These are phyloP conservation scores for Hemichromis elongatus DNA, from an alignment of 2,113 vertebrate species.

Conservation along the genomic window DNA sequence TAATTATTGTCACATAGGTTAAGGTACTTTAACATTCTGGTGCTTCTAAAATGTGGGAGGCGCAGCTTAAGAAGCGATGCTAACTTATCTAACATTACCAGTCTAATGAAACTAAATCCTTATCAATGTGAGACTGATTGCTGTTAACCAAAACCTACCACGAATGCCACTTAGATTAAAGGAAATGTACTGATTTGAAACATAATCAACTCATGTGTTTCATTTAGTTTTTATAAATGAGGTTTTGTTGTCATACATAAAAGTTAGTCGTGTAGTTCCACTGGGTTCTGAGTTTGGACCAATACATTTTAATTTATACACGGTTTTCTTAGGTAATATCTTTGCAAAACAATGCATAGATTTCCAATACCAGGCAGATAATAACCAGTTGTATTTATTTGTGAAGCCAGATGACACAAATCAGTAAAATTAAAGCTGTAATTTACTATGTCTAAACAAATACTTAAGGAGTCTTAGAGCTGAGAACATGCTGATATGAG, in stretches of 20 bases:
- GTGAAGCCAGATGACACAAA: background rate
- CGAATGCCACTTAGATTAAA: background rate
- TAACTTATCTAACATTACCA: background rate
- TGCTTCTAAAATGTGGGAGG: background rate
- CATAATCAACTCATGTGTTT: background rate
- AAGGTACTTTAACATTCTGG: background rate
- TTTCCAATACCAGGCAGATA: background rate
- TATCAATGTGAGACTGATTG: background rate
- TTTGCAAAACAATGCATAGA: background rate
- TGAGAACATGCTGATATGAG: background rate
- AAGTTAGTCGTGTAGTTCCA: background rate
- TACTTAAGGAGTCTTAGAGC: background rate
- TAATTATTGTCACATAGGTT: background rate
- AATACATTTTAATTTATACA: background rate
- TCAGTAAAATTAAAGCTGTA: background rate
- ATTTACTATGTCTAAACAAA: background rate
- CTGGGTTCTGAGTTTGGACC: background rate
- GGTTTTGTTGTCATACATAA: background rate
- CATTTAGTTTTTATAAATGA: background rate
- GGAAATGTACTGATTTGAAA: background rate
- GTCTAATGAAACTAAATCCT: background rate
- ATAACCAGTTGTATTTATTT: background rate
- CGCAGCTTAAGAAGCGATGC: background rate
- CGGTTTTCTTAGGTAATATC: background rate
- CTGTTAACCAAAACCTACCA: background rate